Base-by-base conservation (phyloP, 2,113 vertebrate species). In the Puntigrus tetrazona region DNA sequence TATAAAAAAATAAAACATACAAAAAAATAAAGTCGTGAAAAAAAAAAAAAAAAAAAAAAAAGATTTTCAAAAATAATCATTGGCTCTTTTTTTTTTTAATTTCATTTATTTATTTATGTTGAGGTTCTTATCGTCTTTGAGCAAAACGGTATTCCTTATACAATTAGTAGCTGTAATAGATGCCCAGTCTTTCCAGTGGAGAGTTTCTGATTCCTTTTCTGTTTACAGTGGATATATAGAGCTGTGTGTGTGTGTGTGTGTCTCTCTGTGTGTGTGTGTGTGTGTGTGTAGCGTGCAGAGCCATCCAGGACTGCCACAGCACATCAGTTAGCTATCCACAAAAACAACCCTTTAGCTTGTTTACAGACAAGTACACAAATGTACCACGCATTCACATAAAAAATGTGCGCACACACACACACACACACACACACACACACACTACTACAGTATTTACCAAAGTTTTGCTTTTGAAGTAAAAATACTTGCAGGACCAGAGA, bases 381-480 rank as follows among this genome's bases (percentile, higher is more conserved):
- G 75, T 45, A 77, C 84, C 82, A 83, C 38, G 31, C 52, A 76
- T 38, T 73, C 38, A 81, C 45, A 75, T 34, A 47, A 31, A 81
- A 45, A 78, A 55, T n/a, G n/a, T n/a, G n/a, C n/a, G n/a, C n/a
- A n/a, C n/a, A n/a, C 70, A 74, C 55, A 70, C 61, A 41, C 36
- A 38, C 36, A n/a, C n/a, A n/a, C n/a, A 38, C 36, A 38, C 41
- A 41, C 41, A 55, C 52, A 55, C 7, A 18, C 47, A 82, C 72
- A 45, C 11, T 34, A 72, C 81, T 57, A 73, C 10, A 55, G 81
- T 38, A 77, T n/a, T 76, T 16, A 86, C 57, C 34, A 31, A 73
- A 61, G 43, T 36, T 69, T 77, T 47, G 2, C 75, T 73, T 86
- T 82, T 83, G 61, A 88, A 83, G 72, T 88, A 86, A 76, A 89